phyloP scores from a whole-genome alignment of 2,797 vertebrate genomes.

The Echiichthys vipera region DNA sequence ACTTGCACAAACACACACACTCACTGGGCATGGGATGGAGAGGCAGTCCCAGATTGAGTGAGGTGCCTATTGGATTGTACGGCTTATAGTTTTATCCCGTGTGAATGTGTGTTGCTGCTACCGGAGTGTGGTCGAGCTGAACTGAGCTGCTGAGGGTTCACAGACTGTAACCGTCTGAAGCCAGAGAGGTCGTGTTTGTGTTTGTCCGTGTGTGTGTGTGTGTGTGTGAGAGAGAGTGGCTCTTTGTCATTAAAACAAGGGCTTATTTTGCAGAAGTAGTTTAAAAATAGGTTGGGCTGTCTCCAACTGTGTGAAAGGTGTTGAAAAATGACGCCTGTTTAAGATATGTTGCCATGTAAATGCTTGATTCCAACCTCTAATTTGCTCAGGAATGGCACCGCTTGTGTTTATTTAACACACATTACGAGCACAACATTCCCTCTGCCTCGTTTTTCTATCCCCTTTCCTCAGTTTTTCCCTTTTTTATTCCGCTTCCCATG shows the following conservation, averaged over 20 bases:
- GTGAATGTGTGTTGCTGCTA: slow-evolving; percentile 69
- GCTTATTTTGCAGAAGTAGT: slow-evolving; percentile 7
- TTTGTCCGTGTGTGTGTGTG: slow-evolving; percentile 9
- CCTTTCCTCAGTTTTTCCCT: slow-evolving; percentile 45
- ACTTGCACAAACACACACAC: slow-evolving; percentile 32
- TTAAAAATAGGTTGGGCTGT: neutral
- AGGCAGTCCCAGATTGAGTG: slow-evolving; percentile 66
- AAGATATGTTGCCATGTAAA: slow-evolving; percentile 22
- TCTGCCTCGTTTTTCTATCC: slow-evolving; percentile 34
- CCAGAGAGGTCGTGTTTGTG: slow-evolving; percentile 49
- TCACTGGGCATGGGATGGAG: slow-evolving; percentile 50
- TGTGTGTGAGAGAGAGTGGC: neutral
- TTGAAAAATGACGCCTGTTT: slow-evolving; percentile 2
- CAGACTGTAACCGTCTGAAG: slow-evolving; percentile 48
- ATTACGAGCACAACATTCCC: slow-evolving; percentile 37
- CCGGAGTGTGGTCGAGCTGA: slow-evolving; percentile 57
- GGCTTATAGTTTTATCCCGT: slow-evolving; percentile 70
- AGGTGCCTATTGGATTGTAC: slow-evolving; percentile 74
- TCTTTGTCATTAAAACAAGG: slow-evolving; percentile 29
- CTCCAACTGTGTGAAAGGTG: neutral
- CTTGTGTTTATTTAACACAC: slow-evolving; percentile 42
- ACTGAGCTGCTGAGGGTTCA: slow-evolving; percentile 62
- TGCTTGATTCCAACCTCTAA: slow-evolving; percentile 4
- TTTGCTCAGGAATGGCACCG: slow-evolving; percentile 23
- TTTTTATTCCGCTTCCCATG: slow-evolving; percentile 50